These are phyloP conservation scores for Mustela nigripes DNA, from an alignment of 2,113 vertebrate genomes.

Conservation along the genomic window DNA sequence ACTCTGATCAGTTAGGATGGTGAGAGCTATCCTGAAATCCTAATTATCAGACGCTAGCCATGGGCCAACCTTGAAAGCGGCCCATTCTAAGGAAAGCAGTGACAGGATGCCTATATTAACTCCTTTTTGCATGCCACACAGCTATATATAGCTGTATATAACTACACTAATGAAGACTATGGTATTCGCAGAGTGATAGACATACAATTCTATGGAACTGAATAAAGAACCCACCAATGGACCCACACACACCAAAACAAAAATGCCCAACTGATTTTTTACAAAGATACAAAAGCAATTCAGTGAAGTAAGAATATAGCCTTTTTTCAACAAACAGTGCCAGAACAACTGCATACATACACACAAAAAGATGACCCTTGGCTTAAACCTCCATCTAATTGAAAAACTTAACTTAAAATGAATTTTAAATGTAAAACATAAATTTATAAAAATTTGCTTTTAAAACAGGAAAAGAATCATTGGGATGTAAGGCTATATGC, in stretches of 20 bases:
- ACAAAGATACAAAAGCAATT: not conserved
- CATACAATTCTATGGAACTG: not conserved
- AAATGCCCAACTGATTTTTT: not conserved
- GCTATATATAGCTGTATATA: not conserved
- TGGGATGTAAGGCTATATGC: not conserved
- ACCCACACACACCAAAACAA: not conserved
- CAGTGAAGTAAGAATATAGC: not conserved
- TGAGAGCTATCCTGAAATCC: not conserved
- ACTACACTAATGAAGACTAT: not conserved
- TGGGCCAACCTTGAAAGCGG: not conserved
- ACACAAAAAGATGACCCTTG: not conserved
- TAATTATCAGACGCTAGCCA: not conserved
- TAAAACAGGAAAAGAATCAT: not conserved
- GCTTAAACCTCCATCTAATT: not conserved
- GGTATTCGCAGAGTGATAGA: not conserved
- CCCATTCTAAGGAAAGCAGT: not conserved
- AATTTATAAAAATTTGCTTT: not conserved
- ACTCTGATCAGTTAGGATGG: not conserved
- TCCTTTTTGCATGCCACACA: not conserved
- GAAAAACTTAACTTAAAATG: not conserved
- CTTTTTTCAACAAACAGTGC: not conserved
- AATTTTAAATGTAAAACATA: not conserved
- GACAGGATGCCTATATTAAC: not conserved
- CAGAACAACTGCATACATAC: not conserved
- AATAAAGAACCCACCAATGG: not conserved